Percentiles rank a stretch among this genome's conserved stretches.
phyloP scores from a whole-genome alignment of 2,888 invertebrate genomes.

The Netelia melanura region DNA sequence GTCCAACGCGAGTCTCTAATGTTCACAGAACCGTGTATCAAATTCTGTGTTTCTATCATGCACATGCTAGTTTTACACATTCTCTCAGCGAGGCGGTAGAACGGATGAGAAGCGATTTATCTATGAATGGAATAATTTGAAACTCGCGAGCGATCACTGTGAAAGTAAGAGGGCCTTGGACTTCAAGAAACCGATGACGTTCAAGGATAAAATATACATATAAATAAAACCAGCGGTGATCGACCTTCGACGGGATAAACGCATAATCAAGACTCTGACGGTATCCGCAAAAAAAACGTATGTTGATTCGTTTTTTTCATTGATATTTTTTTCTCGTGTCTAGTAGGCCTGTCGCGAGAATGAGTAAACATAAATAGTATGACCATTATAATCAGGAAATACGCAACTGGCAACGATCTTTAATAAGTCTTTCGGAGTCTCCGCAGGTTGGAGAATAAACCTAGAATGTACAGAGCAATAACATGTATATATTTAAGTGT shows the following conservation, averaged over 20 bases:
- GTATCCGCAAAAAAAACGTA: not conserved
- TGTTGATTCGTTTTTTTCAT: not conserved
- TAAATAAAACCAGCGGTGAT: constrained; percentile 13
- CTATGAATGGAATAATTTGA: not conserved
- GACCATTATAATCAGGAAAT: not conserved
- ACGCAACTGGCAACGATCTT: not conserved
- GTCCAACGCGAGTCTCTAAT: not conserved
- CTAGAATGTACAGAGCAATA: constrained; percentile 10
- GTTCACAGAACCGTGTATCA: not conserved
- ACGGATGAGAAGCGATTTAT: not conserved
- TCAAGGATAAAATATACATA: not conserved
- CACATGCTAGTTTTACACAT: not conserved
- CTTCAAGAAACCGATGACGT: constrained; percentile 3
- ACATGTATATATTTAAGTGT: constrained; percentile 14
- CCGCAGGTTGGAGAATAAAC: constrained; percentile 37
- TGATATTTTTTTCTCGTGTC: not conserved
- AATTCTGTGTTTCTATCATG: not conserved
- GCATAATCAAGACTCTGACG: not conserved
- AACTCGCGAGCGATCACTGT: not conserved
- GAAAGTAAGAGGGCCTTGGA: constrained; percentile 3
- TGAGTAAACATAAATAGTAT: not conserved
- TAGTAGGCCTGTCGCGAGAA: not conserved
- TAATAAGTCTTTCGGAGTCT: constrained; percentile 8
- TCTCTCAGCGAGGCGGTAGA: not conserved
- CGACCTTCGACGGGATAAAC: constrained; percentile 15